Evolutionary conservation across 2,113 vertebrate genomes (phyloP).

Genomic region (Hystrix brachyura): DNA sequence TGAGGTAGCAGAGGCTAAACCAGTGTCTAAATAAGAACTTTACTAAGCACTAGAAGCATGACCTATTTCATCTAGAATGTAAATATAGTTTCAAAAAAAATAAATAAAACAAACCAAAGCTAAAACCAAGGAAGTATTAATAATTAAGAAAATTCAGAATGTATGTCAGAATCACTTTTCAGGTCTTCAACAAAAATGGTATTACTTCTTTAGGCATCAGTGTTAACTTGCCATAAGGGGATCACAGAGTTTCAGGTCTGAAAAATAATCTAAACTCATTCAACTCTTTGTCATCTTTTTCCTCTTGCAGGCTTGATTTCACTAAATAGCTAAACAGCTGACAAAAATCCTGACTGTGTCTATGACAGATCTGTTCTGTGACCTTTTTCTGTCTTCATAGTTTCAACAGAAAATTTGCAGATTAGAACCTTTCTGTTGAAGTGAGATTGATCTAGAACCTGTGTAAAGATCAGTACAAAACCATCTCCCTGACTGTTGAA

Average conservation of each 20-base stretch:
- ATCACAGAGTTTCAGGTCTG: neutral
- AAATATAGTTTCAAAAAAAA: slow-evolving; percentile 26
- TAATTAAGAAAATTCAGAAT: slow-evolving; percentile 17
- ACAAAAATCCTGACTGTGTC: slow-evolving; percentile 10
- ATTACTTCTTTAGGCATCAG: neutral
- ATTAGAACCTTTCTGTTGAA: neutral
- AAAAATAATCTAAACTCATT: neutral
- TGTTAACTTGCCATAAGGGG: neutral
- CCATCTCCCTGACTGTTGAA: neutral
- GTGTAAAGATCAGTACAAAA: slow-evolving; percentile 20
- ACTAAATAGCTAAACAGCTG: neutral
- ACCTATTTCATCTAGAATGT: neutral
- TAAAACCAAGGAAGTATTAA: neutral
- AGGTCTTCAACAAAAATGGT: neutral
- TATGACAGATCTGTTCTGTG: neutral
- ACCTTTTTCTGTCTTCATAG: neutral
- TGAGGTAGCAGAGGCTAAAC: neutral
- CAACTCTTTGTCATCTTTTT: neutral
- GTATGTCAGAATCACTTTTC: neutral
- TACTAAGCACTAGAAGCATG: neutral
- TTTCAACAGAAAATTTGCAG: neutral
- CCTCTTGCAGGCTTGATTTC: neutral
- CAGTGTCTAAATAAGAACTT: neutral
- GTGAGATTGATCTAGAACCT: neutral
- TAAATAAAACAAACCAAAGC: neutral